Evolutionary conservation across 2,797 vertebrate species (phyloP).

Genomic region (Chrosomus eos): DNA sequence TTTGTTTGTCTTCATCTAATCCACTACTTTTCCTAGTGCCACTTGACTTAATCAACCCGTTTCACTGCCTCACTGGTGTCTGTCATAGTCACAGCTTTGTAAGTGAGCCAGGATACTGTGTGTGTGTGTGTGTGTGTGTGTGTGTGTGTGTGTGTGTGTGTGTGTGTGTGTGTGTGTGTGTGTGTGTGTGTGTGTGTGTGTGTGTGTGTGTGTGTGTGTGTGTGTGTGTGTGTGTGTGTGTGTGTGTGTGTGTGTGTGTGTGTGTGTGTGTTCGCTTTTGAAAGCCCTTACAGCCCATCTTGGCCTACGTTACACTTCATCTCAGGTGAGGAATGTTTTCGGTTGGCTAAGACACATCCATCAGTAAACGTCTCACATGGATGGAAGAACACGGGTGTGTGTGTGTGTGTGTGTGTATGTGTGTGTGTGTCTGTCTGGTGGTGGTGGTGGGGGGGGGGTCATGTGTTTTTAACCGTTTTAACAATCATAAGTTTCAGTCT

Average conservation of each 20-base stretch:
- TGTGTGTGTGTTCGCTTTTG: conserved; percentile 28
- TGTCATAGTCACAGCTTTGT: conserved; percentile 41
- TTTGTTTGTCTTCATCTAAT: conserved; percentile 39
- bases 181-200: conserved; percentile 47
- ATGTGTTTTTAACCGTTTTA: conserved; percentile 16
- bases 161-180: conserved; percentile 58
- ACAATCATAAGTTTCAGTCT: background rate
- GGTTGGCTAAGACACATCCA: conserved; percentile 7
- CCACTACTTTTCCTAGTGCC: conserved; percentile 42
- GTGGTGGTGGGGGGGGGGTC: accelerated
- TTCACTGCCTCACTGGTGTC: conserved; percentile 20
- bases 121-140: background rate
- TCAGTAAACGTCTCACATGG: conserved; percentile 13
- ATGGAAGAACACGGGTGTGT: background rate
- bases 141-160: conserved; percentile 8
- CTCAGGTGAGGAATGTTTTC: conserved; percentile 47
- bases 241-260: conserved; percentile 62
- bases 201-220: background rate
- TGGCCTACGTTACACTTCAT: conserved; percentile 62
- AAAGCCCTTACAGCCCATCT: conserved; percentile 66
- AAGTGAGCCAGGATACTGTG: conserved; percentile 44
- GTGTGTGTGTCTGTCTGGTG: too few species aligned
- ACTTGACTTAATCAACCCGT: conserved; percentile 40
- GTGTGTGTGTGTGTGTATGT: background rate
- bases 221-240: conserved; percentile 10